Evolutionary conservation across 2,888 invertebrate species (phyloP), one percentile per base, ranked within the genome.

Genomic region (Noctua janthe): DNA sequence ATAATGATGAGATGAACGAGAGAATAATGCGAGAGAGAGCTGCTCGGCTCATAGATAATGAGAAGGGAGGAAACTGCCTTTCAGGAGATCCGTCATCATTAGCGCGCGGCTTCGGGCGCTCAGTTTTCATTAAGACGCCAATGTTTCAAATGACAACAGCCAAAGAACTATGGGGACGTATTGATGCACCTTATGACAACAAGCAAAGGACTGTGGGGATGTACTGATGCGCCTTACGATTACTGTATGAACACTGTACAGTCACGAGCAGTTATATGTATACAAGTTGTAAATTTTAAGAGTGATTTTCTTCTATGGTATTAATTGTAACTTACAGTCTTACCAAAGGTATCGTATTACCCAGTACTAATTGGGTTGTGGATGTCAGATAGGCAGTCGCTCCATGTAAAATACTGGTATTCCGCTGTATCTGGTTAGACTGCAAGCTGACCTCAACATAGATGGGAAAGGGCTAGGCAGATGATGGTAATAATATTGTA

Each of bases 81-180:
- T 96, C 94, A 94, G 92, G 86, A 93, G 94, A 95, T 95, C 94
- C 94, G 95, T 95, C 95, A 95, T 97, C 96, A 96, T 96, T 96
- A 96, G 95, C 90, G 94, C 90, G 92, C 89, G 90, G 94, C 95
- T 95, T 90, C 92, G 90, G 95, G 96, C 95, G 92, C 88, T 89
- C 92, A 91, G 94, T 94, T 95, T 96, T 96, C 96, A 96, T 96
- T 96, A 95, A 94, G 94, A 95, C 94, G 89, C 92, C 95, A 93
- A 95, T 94, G 94, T 94, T 95, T 94, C 93, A 92, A 94, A 94
- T 92, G 92, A 94, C 94, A 94, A 93, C 93, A 89, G 91, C 86
- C 86, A 88, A 91, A 91, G 90, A 88, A 84, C 83, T 90, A 86
- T 85, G 78, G 88, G 89, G 87, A 83, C 81, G 87, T 91, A 93